These are phyloP conservation scores for Ectemnius cavifrons DNA, from an alignment of 2,888 invertebrate genomes.

Conservation along the genomic window DNA sequence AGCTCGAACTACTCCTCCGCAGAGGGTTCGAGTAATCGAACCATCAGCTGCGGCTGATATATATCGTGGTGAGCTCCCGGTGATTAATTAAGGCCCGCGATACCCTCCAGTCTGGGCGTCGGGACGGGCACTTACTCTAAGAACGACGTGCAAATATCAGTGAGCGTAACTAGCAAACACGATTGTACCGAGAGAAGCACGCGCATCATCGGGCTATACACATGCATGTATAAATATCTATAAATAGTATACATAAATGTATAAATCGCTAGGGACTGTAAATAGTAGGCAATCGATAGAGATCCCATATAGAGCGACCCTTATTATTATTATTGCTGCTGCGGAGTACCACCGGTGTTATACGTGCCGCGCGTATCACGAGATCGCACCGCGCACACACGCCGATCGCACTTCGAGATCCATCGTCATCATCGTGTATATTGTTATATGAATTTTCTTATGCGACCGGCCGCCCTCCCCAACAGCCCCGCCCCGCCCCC, in stretches of 20 bases:
- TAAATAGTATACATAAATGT: constrained; percentile 61
- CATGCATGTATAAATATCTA: constrained; percentile 53
- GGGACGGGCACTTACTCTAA: constrained; percentile 7
- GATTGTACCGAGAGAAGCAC: background rate
- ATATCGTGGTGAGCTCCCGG: constrained; percentile 38
- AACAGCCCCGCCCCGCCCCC: background rate
- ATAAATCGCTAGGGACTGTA: constrained; percentile 66
- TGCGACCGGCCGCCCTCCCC: background rate
- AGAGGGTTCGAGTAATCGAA: constrained; percentile 14
- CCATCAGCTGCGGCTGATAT: background rate
- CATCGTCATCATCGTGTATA: constrained; percentile 49
- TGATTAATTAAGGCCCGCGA: constrained; percentile 55
- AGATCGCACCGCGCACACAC: no score
- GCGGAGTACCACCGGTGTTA: constrained; percentile 11
- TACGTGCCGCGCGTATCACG: constrained; percentile 16
- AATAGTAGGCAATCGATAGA: constrained; percentile 57
- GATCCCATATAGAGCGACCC: constrained; percentile 33
- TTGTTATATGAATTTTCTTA: constrained; percentile 62
- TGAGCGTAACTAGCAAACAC: constrained; percentile 37
- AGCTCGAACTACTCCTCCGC: constrained; percentile 9
- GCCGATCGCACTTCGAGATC: background rate
- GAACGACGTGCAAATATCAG: constrained; percentile 41
- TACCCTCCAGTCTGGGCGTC: constrained; percentile 16
- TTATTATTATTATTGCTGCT: constrained; percentile 36
- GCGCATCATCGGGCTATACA: constrained; percentile 25